Conservation (phyloP, 1,140 invertebrate species). For the Babylonia areolata region DNA sequence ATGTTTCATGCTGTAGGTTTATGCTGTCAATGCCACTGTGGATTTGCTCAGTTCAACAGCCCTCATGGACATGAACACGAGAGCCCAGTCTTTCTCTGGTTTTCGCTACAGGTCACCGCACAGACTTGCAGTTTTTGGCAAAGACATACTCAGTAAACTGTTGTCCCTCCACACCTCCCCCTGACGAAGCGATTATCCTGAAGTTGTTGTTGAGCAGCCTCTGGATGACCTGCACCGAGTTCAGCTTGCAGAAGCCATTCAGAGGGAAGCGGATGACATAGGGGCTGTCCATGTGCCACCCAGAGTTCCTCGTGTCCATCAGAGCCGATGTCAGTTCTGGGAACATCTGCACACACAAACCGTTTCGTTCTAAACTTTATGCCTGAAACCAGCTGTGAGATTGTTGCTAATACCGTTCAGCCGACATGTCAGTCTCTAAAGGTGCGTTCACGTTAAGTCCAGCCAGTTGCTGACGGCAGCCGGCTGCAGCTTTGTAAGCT, state of each 20-base stretch:
- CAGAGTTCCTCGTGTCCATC: conserved; percentile 87
- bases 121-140: conserved; percentile 60
- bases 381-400: no score
- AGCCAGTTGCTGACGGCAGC: no score
- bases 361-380: no score
- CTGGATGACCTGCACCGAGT: conserved; percentile 92
- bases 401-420: no score
- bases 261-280: conserved; percentile 93
- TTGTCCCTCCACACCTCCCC: conserved; percentile 92
- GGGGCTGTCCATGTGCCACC: conserved; percentile 89
- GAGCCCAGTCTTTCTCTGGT: no score
- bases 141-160: conserved; percentile 95
- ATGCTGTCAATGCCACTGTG: no score
- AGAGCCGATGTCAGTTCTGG: conserved; percentile 91
- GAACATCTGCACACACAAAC: conserved; percentile 79
- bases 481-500: no score
- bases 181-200: conserved; percentile 88
- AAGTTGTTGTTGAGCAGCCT: conserved; percentile 91
- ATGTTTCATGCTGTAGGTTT: no score
- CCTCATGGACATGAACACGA: no score
- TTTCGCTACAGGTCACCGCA: not conserved
- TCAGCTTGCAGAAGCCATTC: conserved; percentile 94
- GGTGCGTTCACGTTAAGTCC: no score
- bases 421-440: no score
- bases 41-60: no score